Percentiles rank a stretch among this genome's conserved stretches.
These are phyloP conservation scores for Megamerina dolium DNA, from an alignment of 2,888 invertebrate genomes.

Conservation along the genomic window DNA sequence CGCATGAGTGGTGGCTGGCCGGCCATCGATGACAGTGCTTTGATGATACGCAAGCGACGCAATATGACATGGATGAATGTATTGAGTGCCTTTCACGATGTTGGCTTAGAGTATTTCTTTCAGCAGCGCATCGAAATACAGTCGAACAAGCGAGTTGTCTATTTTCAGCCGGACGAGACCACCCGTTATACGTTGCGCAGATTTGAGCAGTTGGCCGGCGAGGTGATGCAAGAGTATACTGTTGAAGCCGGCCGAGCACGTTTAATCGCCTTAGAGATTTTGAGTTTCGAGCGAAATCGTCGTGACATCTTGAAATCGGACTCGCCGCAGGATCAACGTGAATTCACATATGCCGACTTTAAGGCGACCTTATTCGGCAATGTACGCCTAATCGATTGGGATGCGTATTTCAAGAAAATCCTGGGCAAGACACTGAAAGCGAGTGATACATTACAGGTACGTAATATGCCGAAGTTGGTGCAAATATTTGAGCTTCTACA, in stretches of 20 bases:
- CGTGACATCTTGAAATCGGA: slow-evolving; percentile 33
- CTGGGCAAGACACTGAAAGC: slow-evolving; percentile 35
- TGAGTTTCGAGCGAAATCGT: slow-evolving; percentile 38
- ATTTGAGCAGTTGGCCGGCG: slow-evolving; percentile 37
- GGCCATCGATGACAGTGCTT: slow-evolving; percentile 29
- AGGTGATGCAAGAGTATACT: slow-evolving; percentile 32
- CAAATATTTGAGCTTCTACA: slow-evolving; percentile 35
- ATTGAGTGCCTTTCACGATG: slow-evolving; percentile 38
- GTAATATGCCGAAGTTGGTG: slow-evolving; percentile 34
- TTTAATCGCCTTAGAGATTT: slow-evolving; percentile 38
- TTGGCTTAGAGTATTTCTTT: slow-evolving; percentile 41
- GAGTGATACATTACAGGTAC: slow-evolving; percentile 33
- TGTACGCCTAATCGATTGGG: slow-evolving; percentile 35
- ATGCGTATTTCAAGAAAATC: slow-evolving; percentile 36
- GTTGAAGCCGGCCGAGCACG: slow-evolving; percentile 37
- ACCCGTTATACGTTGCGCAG: slow-evolving; percentile 35
- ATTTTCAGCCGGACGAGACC: slow-evolving; percentile 30
- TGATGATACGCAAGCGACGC: slow-evolving; percentile 24
- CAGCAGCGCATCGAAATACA: slow-evolving; percentile 34
- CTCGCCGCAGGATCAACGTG: slow-evolving; percentile 21
- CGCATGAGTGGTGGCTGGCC: slow-evolving; percentile 44
- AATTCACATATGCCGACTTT: slow-evolving; percentile 36
- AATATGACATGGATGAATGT: slow-evolving; percentile 36
- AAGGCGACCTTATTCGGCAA: slow-evolving; percentile 27
- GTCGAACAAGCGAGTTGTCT: slow-evolving; percentile 38